phyloP scores from a whole-genome alignment of 1,140 invertebrate genomes.

The Euglossa dilemma region DNA sequence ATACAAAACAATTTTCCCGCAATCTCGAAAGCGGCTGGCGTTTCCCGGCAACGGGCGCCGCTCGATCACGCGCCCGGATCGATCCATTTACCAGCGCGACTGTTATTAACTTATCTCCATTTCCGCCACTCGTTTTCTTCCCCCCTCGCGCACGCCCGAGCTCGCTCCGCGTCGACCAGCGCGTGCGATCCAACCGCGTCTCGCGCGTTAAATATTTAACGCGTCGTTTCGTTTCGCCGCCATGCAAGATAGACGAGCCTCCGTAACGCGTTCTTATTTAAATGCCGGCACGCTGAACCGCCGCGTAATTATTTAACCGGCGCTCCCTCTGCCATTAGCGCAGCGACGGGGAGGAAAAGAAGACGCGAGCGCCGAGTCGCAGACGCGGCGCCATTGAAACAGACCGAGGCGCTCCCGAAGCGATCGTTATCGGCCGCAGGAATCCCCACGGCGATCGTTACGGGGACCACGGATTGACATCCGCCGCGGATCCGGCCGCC shows the following conservation, averaged over 20 bases:
- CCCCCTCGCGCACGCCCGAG: neutral
- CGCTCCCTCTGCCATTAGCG: constrained; percentile 33
- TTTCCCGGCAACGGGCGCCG: neutral
- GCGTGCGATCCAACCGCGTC: no score
- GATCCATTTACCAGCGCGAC: constrained; percentile 5
- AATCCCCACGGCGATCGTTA: constrained; percentile 40
- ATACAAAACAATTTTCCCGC: neutral
- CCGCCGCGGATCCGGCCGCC: constrained; percentile 10
- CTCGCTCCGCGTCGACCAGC: neutral
- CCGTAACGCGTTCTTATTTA: constrained; percentile 42
- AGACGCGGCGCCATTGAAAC: constrained; percentile 49
- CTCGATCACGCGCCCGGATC: neutral
- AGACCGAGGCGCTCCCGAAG: constrained; percentile 51
- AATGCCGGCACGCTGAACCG: constrained; percentile 29
- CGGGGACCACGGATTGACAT: constrained; percentile 29
- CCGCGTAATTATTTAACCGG: constrained; percentile 45
- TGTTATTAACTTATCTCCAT: constrained; percentile 39
- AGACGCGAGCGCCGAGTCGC: neutral
- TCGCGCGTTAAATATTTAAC: constrained; percentile 34
- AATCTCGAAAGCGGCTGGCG: neutral
- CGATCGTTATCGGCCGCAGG: constrained; percentile 59
- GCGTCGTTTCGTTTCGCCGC: constrained; percentile 44
- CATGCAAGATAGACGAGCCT: constrained; percentile 28
- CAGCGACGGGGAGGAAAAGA: neutral
- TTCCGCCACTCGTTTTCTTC: constrained; percentile 5